A percentile compares a stretch with the other conserved stretches of the same genome.
Evolutionary conservation across 2,888 invertebrate genomes (phyloP).

Genomic region (Hemistola chrysoprasaria): DNA sequence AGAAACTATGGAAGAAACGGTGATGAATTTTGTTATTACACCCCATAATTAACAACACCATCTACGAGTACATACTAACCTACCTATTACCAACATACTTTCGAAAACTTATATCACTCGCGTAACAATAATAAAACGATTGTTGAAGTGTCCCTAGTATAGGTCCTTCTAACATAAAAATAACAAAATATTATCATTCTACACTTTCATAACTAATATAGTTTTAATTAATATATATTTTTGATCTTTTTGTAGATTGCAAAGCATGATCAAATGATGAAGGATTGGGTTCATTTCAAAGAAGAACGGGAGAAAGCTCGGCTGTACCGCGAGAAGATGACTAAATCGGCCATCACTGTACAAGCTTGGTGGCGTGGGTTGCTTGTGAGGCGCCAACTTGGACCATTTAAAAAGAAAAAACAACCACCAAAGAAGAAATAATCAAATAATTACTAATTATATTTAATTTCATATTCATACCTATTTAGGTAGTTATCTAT

Average conservation of each 20-base stretch:
- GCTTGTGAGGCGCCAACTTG: constrained; percentile 61
- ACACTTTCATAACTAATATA: too few relatives aligned
- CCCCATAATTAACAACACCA: too few relatives aligned
- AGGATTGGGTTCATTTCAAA: constrained; percentile 62
- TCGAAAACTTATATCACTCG: too few relatives aligned
- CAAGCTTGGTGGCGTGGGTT: constrained; percentile 76
- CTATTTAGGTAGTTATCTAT: constrained; percentile 5
- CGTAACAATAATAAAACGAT: too few relatives aligned
- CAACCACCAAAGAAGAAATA: constrained; percentile 8
- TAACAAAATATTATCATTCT: too few relatives aligned
- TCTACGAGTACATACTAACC: too few relatives aligned
- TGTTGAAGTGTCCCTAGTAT: too few relatives aligned
- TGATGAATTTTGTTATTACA: constrained; percentile 20
- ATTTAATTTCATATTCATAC: constrained; percentile 1
- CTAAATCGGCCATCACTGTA: constrained; percentile 54
- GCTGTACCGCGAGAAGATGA: constrained; percentile 56
- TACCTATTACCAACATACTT: too few relatives aligned
- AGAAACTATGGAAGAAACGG: constrained; percentile 33
- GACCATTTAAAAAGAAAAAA: constrained; percentile 48
- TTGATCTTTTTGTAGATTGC: constrained; percentile 58
- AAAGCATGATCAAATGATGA: constrained; percentile 48
- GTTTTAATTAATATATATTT: too few relatives aligned
- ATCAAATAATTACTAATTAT: constrained; percentile 2
- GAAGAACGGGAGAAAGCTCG: constrained; percentile 54
- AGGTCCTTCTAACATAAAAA: too few relatives aligned